Base-by-base conservation (phyloP, 2,113 vertebrate species). In the Siniperca knerii region DNA sequence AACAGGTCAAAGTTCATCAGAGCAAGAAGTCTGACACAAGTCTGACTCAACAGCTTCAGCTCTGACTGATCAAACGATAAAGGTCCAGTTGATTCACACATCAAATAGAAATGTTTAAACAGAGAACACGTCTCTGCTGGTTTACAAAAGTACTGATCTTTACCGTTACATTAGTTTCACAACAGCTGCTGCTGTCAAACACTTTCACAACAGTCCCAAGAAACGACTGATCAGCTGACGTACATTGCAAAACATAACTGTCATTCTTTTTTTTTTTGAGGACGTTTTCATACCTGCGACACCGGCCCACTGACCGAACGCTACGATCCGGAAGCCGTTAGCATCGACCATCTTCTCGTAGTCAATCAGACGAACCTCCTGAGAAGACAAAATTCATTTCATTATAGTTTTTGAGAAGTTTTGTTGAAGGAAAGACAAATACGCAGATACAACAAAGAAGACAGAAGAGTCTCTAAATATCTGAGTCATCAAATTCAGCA, bases 331-430 rank as follows among this genome's bases (percentile, higher is more conserved):
- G 79, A 91, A 95, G 83, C 98, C 98, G 89, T 96, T 98, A 46
- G 97, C 92, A 69, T 99, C 97, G 70, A 99, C 97, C 98, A 99
- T 99, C 95, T 99, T 99, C 95, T 99, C 98, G 85, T 99, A 99
- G 96, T 99, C 98, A 89, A 99, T 97, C 65, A 99, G 96, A 81
- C 98, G 97, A 74, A 99, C 96, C 92, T 99, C 97, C 98, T 99
- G 83, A 55, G 83, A 58, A 73, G 1, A 85, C 46, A 92, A 81
- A 87, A 83, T 37, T 2, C 35, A 65, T 29, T 16, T 35, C 6
- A 8, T 33, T 33, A 6, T 18, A 10, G 48, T 62, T 58, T 46
- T 15, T 5, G 13, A 10, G n/a, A 15, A 23, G 10, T 33, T 42
- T 46, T 42, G 5, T 4, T 21, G 0, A 58, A 13, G 8, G 4